Evolutionary conservation across 1,140 invertebrate species (phyloP).

Genomic region (Adelges cooleyi): DNA sequence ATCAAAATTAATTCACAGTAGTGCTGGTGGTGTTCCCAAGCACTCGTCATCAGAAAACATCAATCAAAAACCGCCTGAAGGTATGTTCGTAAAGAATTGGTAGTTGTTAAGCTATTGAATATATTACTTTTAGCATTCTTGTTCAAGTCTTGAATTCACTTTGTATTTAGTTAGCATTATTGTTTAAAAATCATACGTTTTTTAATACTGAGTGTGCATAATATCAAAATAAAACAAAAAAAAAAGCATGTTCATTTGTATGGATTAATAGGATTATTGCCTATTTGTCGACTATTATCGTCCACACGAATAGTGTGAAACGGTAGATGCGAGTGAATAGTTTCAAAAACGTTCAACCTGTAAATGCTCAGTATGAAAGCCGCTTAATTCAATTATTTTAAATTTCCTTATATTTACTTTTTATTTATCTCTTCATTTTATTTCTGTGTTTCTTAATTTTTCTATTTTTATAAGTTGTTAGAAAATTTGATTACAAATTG

Average conservation of each 20-base stretch:
- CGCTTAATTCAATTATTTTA: conserved; percentile 15
- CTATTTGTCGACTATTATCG: conserved; percentile 20
- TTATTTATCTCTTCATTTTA: conserved; percentile 12
- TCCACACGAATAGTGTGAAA: conserved; percentile 5
- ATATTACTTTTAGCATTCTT: no score
- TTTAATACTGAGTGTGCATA: no score
- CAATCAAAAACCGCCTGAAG: conserved; percentile 5
- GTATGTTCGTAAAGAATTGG: background rate
- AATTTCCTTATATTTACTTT: background rate
- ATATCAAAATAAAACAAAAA: conserved; percentile 2
- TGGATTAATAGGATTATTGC: conserved; percentile 10
- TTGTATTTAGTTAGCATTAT: conserved; percentile 14
- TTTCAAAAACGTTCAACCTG: conserved; percentile 29
- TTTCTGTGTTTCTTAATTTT: conserved; percentile 13
- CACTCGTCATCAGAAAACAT: conserved; percentile 12
- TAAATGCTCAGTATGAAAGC: conserved; percentile 16
- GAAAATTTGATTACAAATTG: conserved; percentile 21
- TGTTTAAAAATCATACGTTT: background rate
- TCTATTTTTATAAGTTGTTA: conserved; percentile 6
- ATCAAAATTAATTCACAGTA: conserved; percentile 17
- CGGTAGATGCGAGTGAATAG: conserved; percentile 16
- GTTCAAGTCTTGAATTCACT: background rate
- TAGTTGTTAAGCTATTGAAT: no score
- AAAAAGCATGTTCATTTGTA: conserved; percentile 19
- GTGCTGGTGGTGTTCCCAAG: background rate